Evolutionary conservation across 2,113 vertebrate species (phyloP).

Genomic region (Eudyptes chrysolophus): DNA sequence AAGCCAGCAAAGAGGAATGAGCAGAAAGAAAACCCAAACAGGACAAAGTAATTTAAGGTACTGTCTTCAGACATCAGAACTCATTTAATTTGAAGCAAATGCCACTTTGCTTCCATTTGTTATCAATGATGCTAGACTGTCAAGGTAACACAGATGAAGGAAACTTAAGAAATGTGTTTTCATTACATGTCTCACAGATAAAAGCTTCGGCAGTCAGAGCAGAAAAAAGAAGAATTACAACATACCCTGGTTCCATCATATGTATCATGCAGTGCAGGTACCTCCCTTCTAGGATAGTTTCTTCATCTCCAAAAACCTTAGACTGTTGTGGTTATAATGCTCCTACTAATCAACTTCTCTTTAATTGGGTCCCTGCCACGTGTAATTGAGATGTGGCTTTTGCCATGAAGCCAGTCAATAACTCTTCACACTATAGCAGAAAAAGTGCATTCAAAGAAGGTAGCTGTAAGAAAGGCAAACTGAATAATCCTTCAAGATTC

Average conservation of each 20-base stretch:
- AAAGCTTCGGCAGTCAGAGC: not conserved
- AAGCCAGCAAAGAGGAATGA: not conserved
- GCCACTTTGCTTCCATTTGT: not conserved
- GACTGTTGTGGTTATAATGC: not conserved
- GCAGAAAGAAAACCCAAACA: accelerated
- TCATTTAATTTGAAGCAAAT: not conserved
- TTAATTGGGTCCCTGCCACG: not conserved
- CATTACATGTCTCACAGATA: not conserved
- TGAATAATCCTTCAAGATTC: not conserved
- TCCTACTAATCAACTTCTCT: not conserved
- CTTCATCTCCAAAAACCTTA: not conserved
- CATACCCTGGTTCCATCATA: not conserved
- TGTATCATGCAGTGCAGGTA: not conserved
- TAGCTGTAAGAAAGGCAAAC: not conserved
- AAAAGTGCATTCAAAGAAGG: not conserved
- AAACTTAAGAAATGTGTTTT: not conserved
- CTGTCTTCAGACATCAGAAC: not conserved
- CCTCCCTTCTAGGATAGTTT: not conserved
- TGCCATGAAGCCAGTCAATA: not conserved
- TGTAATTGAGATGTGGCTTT: not conserved
- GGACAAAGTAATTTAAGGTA: not conserved
- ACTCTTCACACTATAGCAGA: not conserved
- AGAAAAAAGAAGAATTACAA: not conserved
- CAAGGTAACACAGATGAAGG: not conserved
- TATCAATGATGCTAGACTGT: not conserved